Conservation (phyloP, 2,797 vertebrate genomes). For the Muscicapa striata region DNA sequence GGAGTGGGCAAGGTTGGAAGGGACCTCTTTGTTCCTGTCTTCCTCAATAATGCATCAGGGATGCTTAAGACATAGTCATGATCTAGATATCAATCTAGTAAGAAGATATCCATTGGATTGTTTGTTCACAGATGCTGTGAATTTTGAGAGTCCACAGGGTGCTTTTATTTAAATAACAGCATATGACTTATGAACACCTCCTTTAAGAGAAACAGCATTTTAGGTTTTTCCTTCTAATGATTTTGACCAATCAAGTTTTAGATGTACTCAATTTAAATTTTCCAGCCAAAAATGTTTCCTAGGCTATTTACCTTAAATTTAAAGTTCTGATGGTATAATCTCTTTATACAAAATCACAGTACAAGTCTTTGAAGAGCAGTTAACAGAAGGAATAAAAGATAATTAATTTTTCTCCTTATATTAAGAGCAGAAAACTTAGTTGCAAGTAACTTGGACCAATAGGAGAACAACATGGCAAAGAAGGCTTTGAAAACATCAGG, state of each 20-base stretch:
- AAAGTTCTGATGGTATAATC: not conserved
- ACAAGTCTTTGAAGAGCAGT: not conserved
- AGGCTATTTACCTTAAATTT: not conserved
- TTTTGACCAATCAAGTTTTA: not conserved
- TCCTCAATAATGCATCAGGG: not conserved
- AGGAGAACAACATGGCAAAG: not conserved
- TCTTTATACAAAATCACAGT: not conserved
- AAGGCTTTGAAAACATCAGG: not conserved
- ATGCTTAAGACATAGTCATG: not conserved
- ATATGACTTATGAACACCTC: not conserved
- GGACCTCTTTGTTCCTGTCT: accelerated
- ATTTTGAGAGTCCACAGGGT: not conserved
- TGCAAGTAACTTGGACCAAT: not conserved
- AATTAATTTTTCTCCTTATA: not conserved
- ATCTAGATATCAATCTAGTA: not conserved
- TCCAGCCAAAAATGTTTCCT: not conserved
- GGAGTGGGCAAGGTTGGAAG: not conserved
- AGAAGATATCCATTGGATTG: not conserved
- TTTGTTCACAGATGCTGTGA: not conserved
- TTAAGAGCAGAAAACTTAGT: not conserved
- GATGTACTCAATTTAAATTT: not conserved
- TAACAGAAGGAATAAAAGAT: not conserved
- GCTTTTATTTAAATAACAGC: not conserved
- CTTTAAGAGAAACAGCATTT: not conserved
- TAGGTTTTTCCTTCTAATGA: not conserved